Evolutionary conservation across 37 sponge, comb jelly and placozoan species (phyloP).

Genomic region (Ephydatia muelleri): DNA sequence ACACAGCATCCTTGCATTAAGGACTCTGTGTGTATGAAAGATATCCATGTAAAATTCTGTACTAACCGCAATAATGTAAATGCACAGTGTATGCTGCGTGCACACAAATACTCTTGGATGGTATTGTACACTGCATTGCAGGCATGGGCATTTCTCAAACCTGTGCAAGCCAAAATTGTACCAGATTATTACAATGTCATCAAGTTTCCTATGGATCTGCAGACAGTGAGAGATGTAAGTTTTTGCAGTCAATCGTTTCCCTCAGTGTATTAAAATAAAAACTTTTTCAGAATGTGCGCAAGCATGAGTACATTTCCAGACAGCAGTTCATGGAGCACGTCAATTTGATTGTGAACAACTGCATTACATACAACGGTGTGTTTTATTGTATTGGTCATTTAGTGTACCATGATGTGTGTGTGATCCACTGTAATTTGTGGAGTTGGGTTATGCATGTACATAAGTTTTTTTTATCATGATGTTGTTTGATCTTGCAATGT

Average conservation of each 20-base stretch:
- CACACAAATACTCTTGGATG: background rate
- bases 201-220: conserved; percentile 97
- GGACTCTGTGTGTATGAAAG: no score
- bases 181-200: conserved; percentile 95
- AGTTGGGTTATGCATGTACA: no score
- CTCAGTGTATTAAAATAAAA: background rate
- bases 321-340: conserved; percentile 84
- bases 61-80: background rate
- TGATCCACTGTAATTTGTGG: no score
- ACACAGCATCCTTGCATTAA: no score
- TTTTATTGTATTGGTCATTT: background rate
- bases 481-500: no score
- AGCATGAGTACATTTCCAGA: conserved; percentile 70
- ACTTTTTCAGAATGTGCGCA: conserved; percentile 64
- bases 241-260: background rate
- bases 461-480: no score
- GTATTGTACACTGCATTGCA: conserved; percentile 29
- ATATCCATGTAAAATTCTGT: background rate
- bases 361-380: conserved; percentile 91
- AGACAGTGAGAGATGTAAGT: conserved; percentile 85
- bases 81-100: background rate
- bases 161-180: conserved; percentile 84
- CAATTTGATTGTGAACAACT: conserved; percentile 91
- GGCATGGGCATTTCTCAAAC: conserved; percentile 85
- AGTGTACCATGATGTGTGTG: no score